A percentile compares a stretch with the other conserved stretches of the same genome.
phyloP scores from a whole-genome alignment of 1,140 invertebrate genomes.

The Macrocentrus cingulum region DNA sequence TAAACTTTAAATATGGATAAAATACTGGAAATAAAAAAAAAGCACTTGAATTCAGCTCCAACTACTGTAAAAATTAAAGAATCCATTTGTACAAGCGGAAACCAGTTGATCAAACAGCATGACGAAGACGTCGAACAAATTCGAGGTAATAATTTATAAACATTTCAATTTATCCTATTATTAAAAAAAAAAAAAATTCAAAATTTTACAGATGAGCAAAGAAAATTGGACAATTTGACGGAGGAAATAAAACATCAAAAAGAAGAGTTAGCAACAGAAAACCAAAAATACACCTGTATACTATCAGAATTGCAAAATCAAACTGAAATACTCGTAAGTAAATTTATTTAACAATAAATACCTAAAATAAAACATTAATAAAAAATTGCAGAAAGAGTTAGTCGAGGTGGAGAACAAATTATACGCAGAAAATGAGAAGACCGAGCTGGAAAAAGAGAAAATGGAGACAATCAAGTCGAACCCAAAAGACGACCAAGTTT shows the following conservation, averaged over 20 bases:
- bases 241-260: neutral
- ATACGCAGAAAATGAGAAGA: neutral
- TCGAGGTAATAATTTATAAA: neutral
- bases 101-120: neutral
- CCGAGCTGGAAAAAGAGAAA: neutral
- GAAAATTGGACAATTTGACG: neutral
- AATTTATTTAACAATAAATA: neutral
- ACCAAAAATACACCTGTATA: neutral
- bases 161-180: too few species aligned
- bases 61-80: neutral
- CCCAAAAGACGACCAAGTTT: neutral
- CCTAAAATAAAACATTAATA: neutral
- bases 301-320: neutral
- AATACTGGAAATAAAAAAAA: neutral
- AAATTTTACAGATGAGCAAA: neutral
- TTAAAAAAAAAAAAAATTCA: neutral
- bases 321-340: slow-evolving; percentile 1
- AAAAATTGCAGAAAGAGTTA: slow-evolving; percentile 2
- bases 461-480: slow-evolving; percentile 4
- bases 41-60: too few species aligned
- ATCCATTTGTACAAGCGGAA: neutral
- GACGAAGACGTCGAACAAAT: neutral
- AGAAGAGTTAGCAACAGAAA: neutral
- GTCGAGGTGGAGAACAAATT: neutral
- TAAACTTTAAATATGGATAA: slow-evolving; percentile 11